Evolutionary conservation across 2,797 vertebrate species (phyloP), one percentile per base, ranked within the genome.

Genomic region (Rhabdophis nuchalis): DNA sequence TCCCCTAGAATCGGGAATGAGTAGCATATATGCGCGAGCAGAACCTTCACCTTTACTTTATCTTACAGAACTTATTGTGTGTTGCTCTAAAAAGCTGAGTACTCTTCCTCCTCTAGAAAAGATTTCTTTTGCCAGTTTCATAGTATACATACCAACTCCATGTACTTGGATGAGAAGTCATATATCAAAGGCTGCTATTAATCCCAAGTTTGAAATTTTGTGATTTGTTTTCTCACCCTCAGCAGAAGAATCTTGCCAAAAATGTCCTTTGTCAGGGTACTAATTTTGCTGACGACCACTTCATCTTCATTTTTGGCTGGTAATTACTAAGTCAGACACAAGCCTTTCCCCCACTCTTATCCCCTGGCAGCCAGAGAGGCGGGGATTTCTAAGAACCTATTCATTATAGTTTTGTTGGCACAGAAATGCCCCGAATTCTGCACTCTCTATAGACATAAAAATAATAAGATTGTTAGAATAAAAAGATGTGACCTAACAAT

Each of bases 271-370:
- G 97, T 97, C 97, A 98, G 97, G 41, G 97, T 97, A 97, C 96
- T 98, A 98, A 98, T 98, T 97, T 98, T 96, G 97, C 95, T 97
- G 97, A 97, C 93, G 96, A 97, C 97, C 97, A 97, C 96, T 97
- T 97, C 97, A 97, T 97, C 97, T 97, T 96, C 96, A 96, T 97
- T 97, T 98, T 97, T 97, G 96, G 96, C 97, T 94, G 96, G 97
- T 97, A 98, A 97, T 98, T 97, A 98, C 96, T 93, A 95, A 98
- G 96, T 97, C 97, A 97, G 96, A 97, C 97, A 96, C 94, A 95
- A 96, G 96, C 96, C 96, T 96, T 97, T 97, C 95, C 96, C 10
- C 13, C 36, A 25, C 46, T 36, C 96, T 97, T 97, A 97, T 96
- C 95, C 93, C 93, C 92, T 97, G 97, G 97, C 97, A 97, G 97